Percentiles rank a stretch among this genome's conserved stretches.
Evolutionary conservation across 2,888 invertebrate genomes (phyloP).

Genomic region (Dexiosoma caninum): DNA sequence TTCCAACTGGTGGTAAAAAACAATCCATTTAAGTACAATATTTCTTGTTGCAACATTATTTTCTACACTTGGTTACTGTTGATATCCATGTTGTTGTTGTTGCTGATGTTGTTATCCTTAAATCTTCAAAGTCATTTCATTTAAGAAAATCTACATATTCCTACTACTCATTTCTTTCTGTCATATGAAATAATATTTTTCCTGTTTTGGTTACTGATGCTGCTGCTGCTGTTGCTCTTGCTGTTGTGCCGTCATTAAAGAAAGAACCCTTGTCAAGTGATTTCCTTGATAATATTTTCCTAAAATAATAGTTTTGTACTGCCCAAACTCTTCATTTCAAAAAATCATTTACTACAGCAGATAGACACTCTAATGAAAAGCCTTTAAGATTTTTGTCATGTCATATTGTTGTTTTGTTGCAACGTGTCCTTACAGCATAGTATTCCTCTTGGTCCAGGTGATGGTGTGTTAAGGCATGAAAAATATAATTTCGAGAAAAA

Average conservation of each 20-base stretch:
- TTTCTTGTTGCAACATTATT: slow-evolving; percentile 31
- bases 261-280: slow-evolving; percentile 75
- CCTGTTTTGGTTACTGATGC: slow-evolving; percentile 2
- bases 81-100: neutral
- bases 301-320: slow-evolving; percentile 63
- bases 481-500: slow-evolving; percentile 38
- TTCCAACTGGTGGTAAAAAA: slow-evolving; percentile 66
- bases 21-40: slow-evolving; percentile 57
- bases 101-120: slow-evolving; percentile 58
- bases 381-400: slow-evolving; percentile 53
- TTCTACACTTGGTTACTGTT: slow-evolving; percentile 25
- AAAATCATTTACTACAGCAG: slow-evolving; percentile 24
- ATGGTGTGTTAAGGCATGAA: slow-evolving; percentile 61
- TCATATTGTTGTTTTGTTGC: slow-evolving; percentile 41
- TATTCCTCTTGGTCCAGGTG: slow-evolving; percentile 54
- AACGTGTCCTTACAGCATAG: neutral
- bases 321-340: neutral
- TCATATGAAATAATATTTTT: slow-evolving; percentile 32
- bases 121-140: slow-evolving; percentile 69
- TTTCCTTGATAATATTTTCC: slow-evolving; percentile 64
- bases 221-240: slow-evolving; percentile 53
- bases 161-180: neutral
- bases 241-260: slow-evolving; percentile 70
- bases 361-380: slow-evolving; percentile 61
- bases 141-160: slow-evolving; percentile 41